Conservation (phyloP, 2,113 vertebrate species). For the Rallus limicola region DNA sequence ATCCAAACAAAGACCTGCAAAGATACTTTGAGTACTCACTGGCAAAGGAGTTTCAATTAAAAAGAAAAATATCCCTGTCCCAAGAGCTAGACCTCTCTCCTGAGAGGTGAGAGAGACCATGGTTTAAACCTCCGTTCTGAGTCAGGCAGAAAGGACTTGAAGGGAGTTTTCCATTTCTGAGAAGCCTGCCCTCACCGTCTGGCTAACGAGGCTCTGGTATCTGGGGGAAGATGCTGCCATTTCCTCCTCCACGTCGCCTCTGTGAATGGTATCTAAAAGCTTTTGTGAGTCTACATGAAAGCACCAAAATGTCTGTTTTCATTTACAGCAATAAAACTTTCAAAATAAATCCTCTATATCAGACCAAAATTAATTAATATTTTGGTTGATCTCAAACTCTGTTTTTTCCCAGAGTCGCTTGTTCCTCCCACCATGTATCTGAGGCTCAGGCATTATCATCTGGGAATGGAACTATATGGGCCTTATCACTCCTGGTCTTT, state of each 20-base stretch:
- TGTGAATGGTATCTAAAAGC: background rate
- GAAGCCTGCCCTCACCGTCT: background rate
- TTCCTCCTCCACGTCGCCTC: background rate
- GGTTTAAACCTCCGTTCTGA: background rate
- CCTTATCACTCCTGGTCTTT: background rate
- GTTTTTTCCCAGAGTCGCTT: background rate
- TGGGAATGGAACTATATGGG: background rate
- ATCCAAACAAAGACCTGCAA: background rate
- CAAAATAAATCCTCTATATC: background rate
- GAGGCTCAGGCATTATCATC: background rate
- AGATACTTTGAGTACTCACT: background rate
- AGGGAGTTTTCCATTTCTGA: background rate
- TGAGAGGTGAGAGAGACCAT: accelerated
- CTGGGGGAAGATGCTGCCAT: background rate
- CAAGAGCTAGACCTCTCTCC: background rate
- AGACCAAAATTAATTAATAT: background rate
- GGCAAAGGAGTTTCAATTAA: background rate
- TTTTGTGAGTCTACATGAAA: background rate
- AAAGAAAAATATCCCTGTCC: background rate
- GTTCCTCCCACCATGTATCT: background rate
- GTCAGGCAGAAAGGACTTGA: background rate
- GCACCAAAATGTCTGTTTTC: background rate
- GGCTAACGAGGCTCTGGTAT: background rate
- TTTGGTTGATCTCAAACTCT: background rate
- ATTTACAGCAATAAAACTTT: background rate